These are phyloP conservation scores for Nycticryphes semicollaris DNA, from an alignment of 2,113 vertebrate species.

Conservation along the genomic window DNA sequence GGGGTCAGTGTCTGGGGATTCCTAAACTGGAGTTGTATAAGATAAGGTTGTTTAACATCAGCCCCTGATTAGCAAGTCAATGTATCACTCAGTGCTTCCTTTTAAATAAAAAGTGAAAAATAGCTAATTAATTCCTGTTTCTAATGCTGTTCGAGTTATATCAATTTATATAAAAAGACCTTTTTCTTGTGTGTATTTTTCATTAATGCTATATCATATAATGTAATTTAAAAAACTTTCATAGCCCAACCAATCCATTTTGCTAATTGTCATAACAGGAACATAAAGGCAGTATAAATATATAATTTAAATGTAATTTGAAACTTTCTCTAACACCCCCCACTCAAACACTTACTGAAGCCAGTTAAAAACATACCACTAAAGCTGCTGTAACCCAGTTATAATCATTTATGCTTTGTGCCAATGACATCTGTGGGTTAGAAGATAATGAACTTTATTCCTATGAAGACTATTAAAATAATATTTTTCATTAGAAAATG, in stretches of 20 bases:
- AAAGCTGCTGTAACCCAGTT: background rate
- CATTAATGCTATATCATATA: background rate
- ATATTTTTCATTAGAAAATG: background rate
- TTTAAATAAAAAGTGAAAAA: background rate
- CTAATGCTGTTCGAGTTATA: background rate
- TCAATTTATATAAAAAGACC: background rate
- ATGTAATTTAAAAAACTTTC: background rate
- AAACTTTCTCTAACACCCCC: background rate
- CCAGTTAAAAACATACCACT: background rate
- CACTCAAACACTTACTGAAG: background rate
- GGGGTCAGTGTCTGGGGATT: fast-evolving
- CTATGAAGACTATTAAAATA: background rate
- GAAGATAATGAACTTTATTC: constrained; percentile 53
- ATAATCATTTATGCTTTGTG: background rate
- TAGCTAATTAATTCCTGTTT: background rate
- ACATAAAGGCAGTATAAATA: background rate
- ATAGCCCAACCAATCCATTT: background rate
- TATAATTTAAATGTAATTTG: background rate
- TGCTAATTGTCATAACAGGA: background rate
- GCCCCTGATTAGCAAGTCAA: background rate
- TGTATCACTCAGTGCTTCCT: background rate
- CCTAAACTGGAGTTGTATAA: background rate
- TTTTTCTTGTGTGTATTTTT: background rate
- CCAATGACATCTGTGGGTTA: background rate
- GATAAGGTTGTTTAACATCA: background rate